Evolutionary conservation across 2,797 vertebrate species (phyloP).

Genomic region (Taeniopygia guttata): DNA sequence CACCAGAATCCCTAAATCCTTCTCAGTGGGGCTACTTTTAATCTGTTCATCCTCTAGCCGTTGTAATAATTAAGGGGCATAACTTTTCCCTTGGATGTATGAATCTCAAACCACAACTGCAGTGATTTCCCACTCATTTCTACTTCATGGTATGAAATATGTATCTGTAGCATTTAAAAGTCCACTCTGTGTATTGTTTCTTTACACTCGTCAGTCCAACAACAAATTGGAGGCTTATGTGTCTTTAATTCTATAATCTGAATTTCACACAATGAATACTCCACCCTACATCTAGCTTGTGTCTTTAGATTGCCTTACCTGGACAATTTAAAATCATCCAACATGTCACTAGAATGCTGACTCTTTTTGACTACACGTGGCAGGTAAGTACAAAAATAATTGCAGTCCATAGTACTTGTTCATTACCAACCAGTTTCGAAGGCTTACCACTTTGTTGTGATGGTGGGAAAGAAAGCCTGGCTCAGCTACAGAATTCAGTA

Average conservation of each 20-base stretch:
- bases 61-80: background rate
- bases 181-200: background rate
- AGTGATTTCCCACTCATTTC: background rate
- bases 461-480: background rate
- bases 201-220: background rate
- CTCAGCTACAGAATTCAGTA: background rate
- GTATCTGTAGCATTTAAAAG: background rate
- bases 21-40: background rate
- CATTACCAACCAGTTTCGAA: background rate
- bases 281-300: accelerated
- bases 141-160: background rate
- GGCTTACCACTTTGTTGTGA: background rate
- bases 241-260: background rate
- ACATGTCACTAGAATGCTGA: background rate
- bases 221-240: background rate
- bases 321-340: background rate
- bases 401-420: background rate
- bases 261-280: background rate
- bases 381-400: background rate
- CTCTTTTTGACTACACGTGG: background rate
- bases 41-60: background rate
- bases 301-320: background rate
- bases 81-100: background rate
- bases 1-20: background rate
- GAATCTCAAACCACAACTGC: background rate